phyloP scores from a whole-genome alignment of 2,113 vertebrate species.

The Phasianus colchicus region DNA sequence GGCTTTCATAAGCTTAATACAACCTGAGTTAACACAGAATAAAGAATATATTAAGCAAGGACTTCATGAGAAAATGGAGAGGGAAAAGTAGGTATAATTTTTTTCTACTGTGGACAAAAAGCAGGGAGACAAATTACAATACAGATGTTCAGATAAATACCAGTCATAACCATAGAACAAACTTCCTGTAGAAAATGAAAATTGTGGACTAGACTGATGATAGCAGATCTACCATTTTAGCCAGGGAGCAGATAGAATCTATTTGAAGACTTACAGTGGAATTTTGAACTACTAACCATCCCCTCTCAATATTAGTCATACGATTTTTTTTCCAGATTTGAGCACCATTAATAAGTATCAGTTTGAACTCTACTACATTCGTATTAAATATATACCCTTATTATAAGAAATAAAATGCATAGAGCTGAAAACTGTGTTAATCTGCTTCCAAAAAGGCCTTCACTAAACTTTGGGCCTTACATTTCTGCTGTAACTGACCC shows the following conservation, averaged over 20 bases:
- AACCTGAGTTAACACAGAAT: neutral
- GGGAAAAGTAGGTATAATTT: neutral
- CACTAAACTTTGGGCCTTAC: neutral
- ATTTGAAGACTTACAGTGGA: neutral
- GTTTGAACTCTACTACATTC: neutral
- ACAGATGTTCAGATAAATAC: rapidly evolving
- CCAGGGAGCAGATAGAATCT: neutral
- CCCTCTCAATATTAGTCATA: neutral
- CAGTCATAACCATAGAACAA: neutral
- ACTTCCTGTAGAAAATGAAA: neutral
- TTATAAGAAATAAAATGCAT: neutral
- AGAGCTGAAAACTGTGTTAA: neutral
- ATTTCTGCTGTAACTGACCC: neutral
- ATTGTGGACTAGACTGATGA: neutral
- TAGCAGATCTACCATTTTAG: neutral
- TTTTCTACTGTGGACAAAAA: neutral
- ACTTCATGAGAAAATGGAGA: neutral
- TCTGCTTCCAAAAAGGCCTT: neutral
- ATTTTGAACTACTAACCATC: neutral
- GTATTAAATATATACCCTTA: neutral
- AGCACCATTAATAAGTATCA: neutral
- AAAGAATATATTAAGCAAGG: neutral
- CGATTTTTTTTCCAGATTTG: neutral
- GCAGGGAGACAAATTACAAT: neutral
- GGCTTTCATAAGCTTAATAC: neutral